Percentiles rank a stretch among this genome's conserved stretches.
phyloP scores from a whole-genome alignment of 2,888 invertebrate genomes.

The Macrosoma leucophasiata region DNA sequence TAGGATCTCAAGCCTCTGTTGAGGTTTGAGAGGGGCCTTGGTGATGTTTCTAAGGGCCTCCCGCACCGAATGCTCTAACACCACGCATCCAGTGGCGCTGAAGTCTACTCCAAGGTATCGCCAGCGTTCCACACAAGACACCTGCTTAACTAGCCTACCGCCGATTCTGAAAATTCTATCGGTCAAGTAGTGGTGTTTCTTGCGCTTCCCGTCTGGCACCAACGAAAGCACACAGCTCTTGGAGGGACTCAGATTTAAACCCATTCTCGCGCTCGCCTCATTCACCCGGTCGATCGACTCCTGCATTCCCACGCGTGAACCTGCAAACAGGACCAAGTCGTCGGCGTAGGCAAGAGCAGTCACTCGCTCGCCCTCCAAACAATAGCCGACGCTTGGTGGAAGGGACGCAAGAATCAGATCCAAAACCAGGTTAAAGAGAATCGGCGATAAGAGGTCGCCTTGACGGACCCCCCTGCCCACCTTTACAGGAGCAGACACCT shows the following conservation, averaged over 20 bases:
- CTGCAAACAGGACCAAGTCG: constrained; percentile 36
- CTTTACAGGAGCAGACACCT: constrained; percentile 24
- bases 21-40: constrained; percentile 41
- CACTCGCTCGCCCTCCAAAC: constrained; percentile 26
- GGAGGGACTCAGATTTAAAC: constrained; percentile 14
- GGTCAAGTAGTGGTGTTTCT: constrained; percentile 26
- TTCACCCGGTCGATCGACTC: constrained; percentile 30
- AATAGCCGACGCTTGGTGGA: constrained; percentile 25
- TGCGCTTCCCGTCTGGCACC: constrained; percentile 30
- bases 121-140: constrained; percentile 30
- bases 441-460: constrained; percentile 45
- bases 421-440: constrained; percentile 40
- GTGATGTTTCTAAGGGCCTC: constrained; percentile 29
- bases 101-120: constrained; percentile 35
- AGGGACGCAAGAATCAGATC: constrained; percentile 25
- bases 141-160: constrained; percentile 27
- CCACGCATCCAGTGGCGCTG: constrained; percentile 30
- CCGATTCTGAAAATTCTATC: constrained; percentile 20
- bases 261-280: constrained; percentile 16
- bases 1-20: constrained; percentile 40
- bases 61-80: constrained; percentile 28
- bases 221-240: constrained; percentile 34
- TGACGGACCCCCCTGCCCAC: constrained; percentile 44
- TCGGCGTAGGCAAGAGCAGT: constrained; percentile 45
- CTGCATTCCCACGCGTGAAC: constrained; percentile 34